Evolutionary conservation across 2,113 vertebrate species (phyloP).

Genomic region (Tenrec ecaudatus): DNA sequence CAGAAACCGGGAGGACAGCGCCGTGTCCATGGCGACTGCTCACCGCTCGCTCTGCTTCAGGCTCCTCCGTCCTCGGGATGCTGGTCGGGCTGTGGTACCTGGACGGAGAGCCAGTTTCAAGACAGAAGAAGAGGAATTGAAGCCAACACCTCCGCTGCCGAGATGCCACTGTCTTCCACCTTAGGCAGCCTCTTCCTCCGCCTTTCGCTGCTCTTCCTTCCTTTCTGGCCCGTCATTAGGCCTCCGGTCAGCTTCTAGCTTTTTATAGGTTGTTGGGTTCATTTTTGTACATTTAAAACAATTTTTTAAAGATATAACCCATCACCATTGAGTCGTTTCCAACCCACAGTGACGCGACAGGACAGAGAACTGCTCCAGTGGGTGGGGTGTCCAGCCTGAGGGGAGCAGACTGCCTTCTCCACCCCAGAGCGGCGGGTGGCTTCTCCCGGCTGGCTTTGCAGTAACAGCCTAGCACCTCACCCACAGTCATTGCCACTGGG

Average conservation of each 20-base stretch:
- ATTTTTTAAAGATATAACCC: background rate
- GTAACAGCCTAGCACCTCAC: too few relatives aligned
- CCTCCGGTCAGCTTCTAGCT: background rate
- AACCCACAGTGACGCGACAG: too few relatives aligned
- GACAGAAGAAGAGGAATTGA: slow-evolving; percentile 95
- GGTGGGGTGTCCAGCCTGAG: too few relatives aligned
- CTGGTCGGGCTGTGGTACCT: slow-evolving; percentile 94
- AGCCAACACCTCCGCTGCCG: background rate
- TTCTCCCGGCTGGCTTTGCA: too few relatives aligned
- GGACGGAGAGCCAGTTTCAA: slow-evolving; percentile 88
- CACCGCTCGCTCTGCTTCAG: slow-evolving; percentile 81
- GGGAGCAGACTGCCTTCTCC: too few relatives aligned
- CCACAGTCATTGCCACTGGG: too few relatives aligned
- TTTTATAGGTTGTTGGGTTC: background rate
- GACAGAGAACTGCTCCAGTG: too few relatives aligned
- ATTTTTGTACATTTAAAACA: slow-evolving; percentile 20
- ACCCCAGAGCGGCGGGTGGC: too few relatives aligned
- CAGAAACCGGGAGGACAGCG: background rate
- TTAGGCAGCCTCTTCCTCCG: background rate
- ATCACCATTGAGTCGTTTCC: too few relatives aligned
- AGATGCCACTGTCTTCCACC: background rate
- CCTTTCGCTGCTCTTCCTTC: background rate
- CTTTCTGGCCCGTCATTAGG: background rate
- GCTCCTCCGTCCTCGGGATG: slow-evolving; percentile 96
- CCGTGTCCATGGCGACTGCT: background rate